Evolutionary conservation across 2,113 vertebrate species (phyloP), one percentile per base, ranked within the genome.

Genomic region (Triplophysa rosa): DNA sequence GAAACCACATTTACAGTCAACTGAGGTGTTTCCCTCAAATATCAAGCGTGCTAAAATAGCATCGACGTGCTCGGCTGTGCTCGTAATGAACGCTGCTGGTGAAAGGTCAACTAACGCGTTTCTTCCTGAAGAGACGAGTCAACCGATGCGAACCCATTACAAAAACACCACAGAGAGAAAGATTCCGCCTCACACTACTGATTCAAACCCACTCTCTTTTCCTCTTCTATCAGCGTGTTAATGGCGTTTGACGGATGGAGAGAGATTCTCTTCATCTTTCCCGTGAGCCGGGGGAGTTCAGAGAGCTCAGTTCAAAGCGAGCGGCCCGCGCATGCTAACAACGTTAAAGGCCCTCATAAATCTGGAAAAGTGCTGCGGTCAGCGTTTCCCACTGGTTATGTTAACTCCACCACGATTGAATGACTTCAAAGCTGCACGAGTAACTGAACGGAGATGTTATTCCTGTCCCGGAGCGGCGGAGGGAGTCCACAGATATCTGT

Each of bases 301-400:
- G 11, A 76, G 45, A 37, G 19, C 56, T 12, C 70, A 23, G 33
- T 11, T 24, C 56, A 17, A 61, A 42, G 40, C 14, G 26, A 65
- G 61, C 19, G 24, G 33, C 61, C 59, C 4, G 6, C 2, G 73
- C 59, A 76, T 76, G 45, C 62, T 76, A 65, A 76, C 45, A 4
- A 76, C 0, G 24, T 21, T 73, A 72, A 72, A 72, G 26, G n/a
- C 16, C 24, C 73, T 76, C 23, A 11, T 76, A 76, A 65, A 76
- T 65, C 61, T 65, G n/a, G 9, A 16, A 65, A 76, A 76, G 73
- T 54, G 61, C 61, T 76, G 73, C 24, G 42, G 61, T 76, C 61
- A 76, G 61, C 61, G 45, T 54, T 76, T 62, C n/a, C 17, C 56
- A 61, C 71, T 13, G 56, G 71, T 62, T 61, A 45, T 19, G 58